Conservation (phyloP, 2,888 invertebrate species). For the Nomada ferruginata region DNA sequence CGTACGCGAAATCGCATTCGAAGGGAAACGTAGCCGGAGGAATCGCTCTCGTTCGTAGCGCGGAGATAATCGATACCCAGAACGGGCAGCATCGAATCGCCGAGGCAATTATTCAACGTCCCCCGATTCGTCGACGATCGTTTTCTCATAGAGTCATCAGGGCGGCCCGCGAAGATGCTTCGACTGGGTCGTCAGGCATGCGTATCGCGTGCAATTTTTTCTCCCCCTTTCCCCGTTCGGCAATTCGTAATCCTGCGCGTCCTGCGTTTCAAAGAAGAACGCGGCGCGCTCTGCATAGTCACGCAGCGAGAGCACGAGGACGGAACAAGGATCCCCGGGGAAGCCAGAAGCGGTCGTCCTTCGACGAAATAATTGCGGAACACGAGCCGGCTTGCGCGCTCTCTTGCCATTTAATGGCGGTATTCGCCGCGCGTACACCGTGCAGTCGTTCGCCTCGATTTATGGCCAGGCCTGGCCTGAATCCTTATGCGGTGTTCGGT, state of each 20-base stretch:
- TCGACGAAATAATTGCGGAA: slow-evolving; percentile 73
- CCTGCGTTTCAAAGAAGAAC: slow-evolving; percentile 3
- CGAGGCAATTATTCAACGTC: slow-evolving; percentile 25
- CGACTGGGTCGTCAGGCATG: slow-evolving; percentile 8
- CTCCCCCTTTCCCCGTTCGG: neutral
- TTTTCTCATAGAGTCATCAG: slow-evolving; percentile 47
- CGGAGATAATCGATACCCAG: no score
- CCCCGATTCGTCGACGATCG: slow-evolving; percentile 6
- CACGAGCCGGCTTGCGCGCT: slow-evolving; percentile 64
- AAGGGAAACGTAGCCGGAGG: no score
- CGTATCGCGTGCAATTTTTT: neutral
- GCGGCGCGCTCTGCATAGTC: neutral
- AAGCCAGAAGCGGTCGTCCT: slow-evolving; percentile 69
- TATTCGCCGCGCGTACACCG: slow-evolving; percentile 73
- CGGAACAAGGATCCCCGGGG: slow-evolving; percentile 48
- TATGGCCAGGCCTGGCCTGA: slow-evolving; percentile 75
- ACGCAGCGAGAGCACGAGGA: neutral
- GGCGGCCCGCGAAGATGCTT: neutral
- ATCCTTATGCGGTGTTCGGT: slow-evolving; percentile 75
- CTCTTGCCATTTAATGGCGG: slow-evolving; percentile 73
- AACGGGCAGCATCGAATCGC: neutral
- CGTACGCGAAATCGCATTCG: no score
- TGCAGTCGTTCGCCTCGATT: slow-evolving; percentile 79
- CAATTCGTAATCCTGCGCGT: slow-evolving; percentile 57
- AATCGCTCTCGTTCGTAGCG: no score